These are phyloP conservation scores for Chiridota heheva DNA, from an alignment of 35 echinoderm and acorn worm species.

Conservation along the genomic window DNA sequence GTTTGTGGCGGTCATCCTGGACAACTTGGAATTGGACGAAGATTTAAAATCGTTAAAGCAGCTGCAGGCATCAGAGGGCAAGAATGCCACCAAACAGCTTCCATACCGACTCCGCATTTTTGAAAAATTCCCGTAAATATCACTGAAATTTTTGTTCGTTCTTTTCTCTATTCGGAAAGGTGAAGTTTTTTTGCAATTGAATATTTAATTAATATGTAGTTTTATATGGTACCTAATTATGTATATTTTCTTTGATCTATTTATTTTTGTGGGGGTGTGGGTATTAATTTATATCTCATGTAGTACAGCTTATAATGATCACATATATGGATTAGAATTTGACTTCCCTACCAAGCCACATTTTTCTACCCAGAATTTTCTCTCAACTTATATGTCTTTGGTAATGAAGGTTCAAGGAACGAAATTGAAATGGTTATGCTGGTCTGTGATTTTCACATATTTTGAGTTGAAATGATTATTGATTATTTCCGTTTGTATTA, in stretches of 20 bases:
- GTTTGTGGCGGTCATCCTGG: slow-evolving; percentile 98
- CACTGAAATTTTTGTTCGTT: not conserved
- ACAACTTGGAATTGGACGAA: slow-evolving; percentile 94
- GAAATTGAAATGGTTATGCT: too few relatives aligned
- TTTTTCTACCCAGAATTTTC: too few relatives aligned
- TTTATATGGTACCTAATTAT: not conserved
- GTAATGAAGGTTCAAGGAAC: too few relatives aligned
- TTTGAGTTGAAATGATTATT: too few relatives aligned
- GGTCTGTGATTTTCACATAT: too few relatives aligned
- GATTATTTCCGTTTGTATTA: too few relatives aligned
- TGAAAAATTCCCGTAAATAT: slow-evolving; percentile 97
- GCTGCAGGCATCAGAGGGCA: slow-evolving; percentile 74
- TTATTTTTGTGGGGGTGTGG: not conserved
- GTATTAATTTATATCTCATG: too few relatives aligned
- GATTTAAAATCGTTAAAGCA: slow-evolving; percentile 88
- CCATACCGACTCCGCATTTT: slow-evolving; percentile 80
- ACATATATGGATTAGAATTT: too few relatives aligned
- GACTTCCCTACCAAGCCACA: too few relatives aligned
- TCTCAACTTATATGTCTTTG: too few relatives aligned
- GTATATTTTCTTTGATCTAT: not conserved
- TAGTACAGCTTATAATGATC: too few relatives aligned
- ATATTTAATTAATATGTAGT: not conserved
- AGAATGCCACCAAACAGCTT: slow-evolving; percentile 52
- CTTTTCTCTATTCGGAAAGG: not conserved
- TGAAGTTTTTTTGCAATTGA: not conserved